These are phyloP conservation scores for Stenichneumon culpator DNA, from an alignment of 2,888 invertebrate genomes.

Conservation along the genomic window DNA sequence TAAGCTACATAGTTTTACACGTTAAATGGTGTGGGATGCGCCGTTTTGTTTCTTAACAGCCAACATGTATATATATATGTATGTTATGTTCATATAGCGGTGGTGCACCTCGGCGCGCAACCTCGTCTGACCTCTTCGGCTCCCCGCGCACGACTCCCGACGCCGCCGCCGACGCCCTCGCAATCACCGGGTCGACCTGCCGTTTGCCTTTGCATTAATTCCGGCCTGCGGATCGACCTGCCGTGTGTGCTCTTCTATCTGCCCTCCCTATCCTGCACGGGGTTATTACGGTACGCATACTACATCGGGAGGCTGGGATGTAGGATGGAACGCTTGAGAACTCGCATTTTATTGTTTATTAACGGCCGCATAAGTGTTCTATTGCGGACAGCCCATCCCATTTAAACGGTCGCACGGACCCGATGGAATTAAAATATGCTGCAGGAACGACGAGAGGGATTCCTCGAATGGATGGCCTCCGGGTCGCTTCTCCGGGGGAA, in stretches of 20 bases:
- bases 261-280: slow-evolving; percentile 33
- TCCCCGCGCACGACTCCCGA: slow-evolving; percentile 63
- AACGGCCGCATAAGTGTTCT: not conserved
- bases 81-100: slow-evolving; percentile 8
- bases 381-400: not conserved
- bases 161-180: slow-evolving; percentile 70
- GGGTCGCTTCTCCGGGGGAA: slow-evolving; percentile 46
- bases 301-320: slow-evolving; percentile 9
- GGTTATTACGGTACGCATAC: slow-evolving; percentile 46
- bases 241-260: slow-evolving; percentile 55
- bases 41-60: not conserved
- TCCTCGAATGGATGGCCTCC: slow-evolving; percentile 49
- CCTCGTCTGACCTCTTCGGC: slow-evolving; percentile 79
- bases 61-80: not conserved
- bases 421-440: slow-evolving; percentile 53
- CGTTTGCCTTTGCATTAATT: slow-evolving; percentile 71
- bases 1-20: not conserved
- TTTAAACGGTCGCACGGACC: slow-evolving; percentile 50
- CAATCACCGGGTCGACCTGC: slow-evolving; percentile 70
- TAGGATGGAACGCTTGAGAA: slow-evolving; percentile 15
- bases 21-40: not conserved
- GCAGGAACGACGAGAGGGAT: slow-evolving; percentile 43
- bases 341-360: not conserved
- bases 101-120: slow-evolving; percentile 72
- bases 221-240: slow-evolving; percentile 68